Conservation (phyloP, 2,113 vertebrate species). For the Podarcis raffonei region DNA sequence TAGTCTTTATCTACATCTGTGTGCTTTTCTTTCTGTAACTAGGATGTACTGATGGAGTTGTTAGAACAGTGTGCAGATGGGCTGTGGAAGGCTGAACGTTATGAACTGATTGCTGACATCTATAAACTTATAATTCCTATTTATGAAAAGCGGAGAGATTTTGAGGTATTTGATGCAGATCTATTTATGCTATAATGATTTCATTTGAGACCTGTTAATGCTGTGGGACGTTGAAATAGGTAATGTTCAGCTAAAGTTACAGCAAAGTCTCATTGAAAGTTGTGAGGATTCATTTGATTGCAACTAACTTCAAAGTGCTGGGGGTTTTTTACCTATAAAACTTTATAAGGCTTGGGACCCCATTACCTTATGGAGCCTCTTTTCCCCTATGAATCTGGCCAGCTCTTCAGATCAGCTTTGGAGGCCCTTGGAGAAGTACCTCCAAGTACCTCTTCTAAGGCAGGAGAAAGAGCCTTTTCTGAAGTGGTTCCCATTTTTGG, state of each 20-base stretch:
- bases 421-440: no score
- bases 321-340: no score
- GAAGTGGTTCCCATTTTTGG: no score
- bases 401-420: no score
- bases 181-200: neutral
- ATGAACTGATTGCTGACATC: constrained; percentile 96
- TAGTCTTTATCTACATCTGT: neutral
- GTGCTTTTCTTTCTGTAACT: constrained; percentile 47
- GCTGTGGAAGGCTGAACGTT: constrained; percentile 98
- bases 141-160: constrained; percentile 96
- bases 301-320: neutral
- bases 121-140: constrained; percentile 98
- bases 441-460: no score
- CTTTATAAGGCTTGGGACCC: no score
- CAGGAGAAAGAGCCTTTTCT: no score
- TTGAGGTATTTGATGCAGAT: constrained; percentile 83
- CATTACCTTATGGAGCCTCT: no score
- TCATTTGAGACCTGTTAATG: neutral
- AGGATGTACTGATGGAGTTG: constrained; percentile 97
- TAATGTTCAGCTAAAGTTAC: neutral
- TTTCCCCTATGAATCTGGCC: no score
- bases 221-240: neutral
- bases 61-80: constrained; percentile 95
- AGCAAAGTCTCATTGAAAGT: neutral
- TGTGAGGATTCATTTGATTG: neutral